These are phyloP conservation scores for Drosophila nigricruria DNA, from an alignment of 2,888 invertebrate genomes.

Conservation along the genomic window DNA sequence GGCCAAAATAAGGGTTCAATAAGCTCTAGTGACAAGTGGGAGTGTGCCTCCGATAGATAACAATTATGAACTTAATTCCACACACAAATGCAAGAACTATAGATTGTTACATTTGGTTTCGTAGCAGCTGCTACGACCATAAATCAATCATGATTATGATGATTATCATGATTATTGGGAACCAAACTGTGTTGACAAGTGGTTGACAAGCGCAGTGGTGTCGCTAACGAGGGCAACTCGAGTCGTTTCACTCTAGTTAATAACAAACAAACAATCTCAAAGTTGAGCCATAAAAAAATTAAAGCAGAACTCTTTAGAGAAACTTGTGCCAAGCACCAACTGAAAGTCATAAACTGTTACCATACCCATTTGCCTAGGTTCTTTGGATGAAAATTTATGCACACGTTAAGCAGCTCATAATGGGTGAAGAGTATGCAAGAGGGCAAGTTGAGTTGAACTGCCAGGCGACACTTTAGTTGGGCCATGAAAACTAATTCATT, in stretches of 20 bases:
- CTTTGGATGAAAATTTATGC: constrained; percentile 60
- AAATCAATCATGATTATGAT: constrained; percentile 48
- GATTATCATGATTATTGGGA: constrained; percentile 13
- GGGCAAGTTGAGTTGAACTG: constrained; percentile 38
- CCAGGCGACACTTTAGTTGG: constrained; percentile 50
- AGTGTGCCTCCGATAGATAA: constrained; percentile 16
- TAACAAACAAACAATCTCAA: constrained; percentile 22
- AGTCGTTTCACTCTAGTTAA: not conserved
- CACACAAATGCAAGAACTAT: constrained; percentile 5
- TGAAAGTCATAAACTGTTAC: constrained; percentile 43
- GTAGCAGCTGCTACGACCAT: constrained; percentile 21
- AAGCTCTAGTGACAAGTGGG: constrained; percentile 24
- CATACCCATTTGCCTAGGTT: too few relatives aligned
- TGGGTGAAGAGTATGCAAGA: constrained; percentile 32
- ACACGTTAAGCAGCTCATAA: constrained; percentile 66
- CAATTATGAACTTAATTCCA: constrained; percentile 8
- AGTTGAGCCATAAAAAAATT: constrained; percentile 8
- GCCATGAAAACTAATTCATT: constrained; percentile 77
- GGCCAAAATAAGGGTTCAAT: not conserved
- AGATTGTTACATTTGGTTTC: constrained; percentile 20
- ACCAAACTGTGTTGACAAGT: constrained; percentile 17
- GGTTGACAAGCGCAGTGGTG: constrained; percentile 6
- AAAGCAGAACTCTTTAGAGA: constrained; percentile 5
- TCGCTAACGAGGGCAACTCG: not conserved
- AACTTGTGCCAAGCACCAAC: constrained; percentile 66